Base-by-base conservation (phyloP, 2,797 vertebrate genomes). In the Oreochromis mossambicus region DNA sequence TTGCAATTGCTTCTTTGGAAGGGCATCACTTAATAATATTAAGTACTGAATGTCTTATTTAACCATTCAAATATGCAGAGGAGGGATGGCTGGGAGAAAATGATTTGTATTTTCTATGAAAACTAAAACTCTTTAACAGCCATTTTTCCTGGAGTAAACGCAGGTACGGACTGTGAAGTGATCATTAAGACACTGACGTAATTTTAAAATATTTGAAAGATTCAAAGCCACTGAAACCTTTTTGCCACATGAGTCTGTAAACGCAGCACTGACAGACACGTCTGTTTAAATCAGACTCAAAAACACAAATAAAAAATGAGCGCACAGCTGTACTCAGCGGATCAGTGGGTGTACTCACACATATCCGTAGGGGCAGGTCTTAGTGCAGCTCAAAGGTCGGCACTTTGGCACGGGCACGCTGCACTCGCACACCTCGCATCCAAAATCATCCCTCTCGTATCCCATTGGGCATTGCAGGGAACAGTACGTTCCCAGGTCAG, bases 311-410 rank as follows among this genome's bases (percentile, higher is more conserved):
- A 76, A 84, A 38, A 83, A 79, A 92, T 76, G 75, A 82, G 32
- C 8, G 3, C 5, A 29, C 6, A 81, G 21, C 34, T 38, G 54
- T 26, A 73, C 17, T 51, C 24, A 14, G 58, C 0, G 19, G 80
- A 75, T 87, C 84, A 82, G 46, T 12, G 26, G 50, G 21, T 80
- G 14, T 77, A 97, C 97, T 96, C 93, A 97, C 97, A 96, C 94
- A 75, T 96, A 97, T 93, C 97, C 97, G 68, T 96, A 95, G 15
- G 96, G 95, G 89, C 97, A 97, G 90, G 95, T 96, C 93, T 97
- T 97, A 81, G 94, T 95, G 92, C 97, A 97, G 87, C 93, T 95
- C 92, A 97, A 80, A 79, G 95, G 95, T 89, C 95, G 94, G 79
- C 97, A 97, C 86, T 91, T 96, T 50, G 92, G 88, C 46, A 86